These are phyloP conservation scores for Agrenia bidenticulata DNA, from an alignment of 2,888 invertebrate species.

Conservation along the genomic window DNA sequence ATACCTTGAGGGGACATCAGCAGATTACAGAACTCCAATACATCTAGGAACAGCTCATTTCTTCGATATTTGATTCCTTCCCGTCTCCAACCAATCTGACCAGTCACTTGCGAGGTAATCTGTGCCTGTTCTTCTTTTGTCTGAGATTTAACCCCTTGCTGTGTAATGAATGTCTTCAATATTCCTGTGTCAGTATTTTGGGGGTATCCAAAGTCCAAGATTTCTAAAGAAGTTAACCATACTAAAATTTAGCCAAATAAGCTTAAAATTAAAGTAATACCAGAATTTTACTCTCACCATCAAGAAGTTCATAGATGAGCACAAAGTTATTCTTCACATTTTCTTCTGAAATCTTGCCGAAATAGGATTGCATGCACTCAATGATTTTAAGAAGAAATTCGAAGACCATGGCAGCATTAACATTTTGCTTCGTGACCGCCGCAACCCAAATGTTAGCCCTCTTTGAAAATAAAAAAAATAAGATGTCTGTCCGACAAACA, in stretches of 20 bases:
- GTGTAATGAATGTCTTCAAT: conserved; percentile 98
- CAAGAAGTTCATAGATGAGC: conserved; percentile 95
- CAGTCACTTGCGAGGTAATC: conserved; percentile 97
- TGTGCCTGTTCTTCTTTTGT: conserved; percentile 99
- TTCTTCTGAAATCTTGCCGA: conserved; percentile 99
- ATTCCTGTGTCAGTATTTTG: conserved; percentile 99
- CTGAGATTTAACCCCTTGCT: conserved; percentile 97
- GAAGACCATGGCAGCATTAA: conserved; percentile 99
- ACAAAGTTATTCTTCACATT: conserved; percentile 99
- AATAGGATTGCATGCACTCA: conserved; percentile 99
- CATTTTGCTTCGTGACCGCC: conserved; percentile 99
- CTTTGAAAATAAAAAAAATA: conserved; percentile 57
- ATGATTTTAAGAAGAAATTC: conserved; percentile 97
- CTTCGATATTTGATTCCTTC: conserved; percentile 99
- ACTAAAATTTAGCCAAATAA: too few relatives aligned
- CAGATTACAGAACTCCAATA: conserved; percentile 96
- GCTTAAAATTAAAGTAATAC: too few relatives aligned
- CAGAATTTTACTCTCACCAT: conserved; percentile 66
- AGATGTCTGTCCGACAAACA: neutral
- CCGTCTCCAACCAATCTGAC: conserved; percentile 98
- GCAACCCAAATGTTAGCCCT: conserved; percentile 99
- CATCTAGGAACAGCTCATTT: conserved; percentile 97
- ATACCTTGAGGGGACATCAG: conserved; percentile 98
- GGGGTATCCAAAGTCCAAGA: conserved; percentile 98
- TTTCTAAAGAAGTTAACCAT: conserved; percentile 66